Evolutionary conservation across 2,797 vertebrate species (phyloP).

Genomic region (Semaprochilodus insignis): DNA sequence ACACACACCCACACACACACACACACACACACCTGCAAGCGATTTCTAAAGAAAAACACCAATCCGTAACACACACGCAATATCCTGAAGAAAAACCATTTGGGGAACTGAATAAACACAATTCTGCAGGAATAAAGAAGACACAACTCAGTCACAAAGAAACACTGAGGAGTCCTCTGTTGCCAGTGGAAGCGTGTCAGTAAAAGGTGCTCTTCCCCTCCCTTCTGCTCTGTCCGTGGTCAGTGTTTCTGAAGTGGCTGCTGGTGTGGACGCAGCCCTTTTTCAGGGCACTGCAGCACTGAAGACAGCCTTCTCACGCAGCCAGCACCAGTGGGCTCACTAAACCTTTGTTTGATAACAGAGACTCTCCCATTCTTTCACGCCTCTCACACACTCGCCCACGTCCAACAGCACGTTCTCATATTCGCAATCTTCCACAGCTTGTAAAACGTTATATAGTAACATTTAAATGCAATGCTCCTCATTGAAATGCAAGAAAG

Average conservation of each 20-base stretch:
- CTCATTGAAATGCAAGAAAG: too few species aligned
- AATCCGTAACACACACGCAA: too few species aligned
- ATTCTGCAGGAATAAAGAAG: not conserved
- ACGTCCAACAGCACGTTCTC: not conserved
- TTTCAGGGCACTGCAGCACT: not conserved
- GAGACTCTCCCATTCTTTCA: not conserved
- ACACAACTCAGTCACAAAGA: not conserved
- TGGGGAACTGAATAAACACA: not conserved
- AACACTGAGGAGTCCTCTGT: not conserved
- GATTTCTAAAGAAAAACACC: not conserved
- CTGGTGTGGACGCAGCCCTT: not conserved
- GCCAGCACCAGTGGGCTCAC: not conserved
- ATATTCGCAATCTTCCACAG: not conserved
- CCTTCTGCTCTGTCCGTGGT: not conserved
- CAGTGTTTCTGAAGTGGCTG: conserved; percentile 1
- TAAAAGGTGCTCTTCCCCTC: not conserved
- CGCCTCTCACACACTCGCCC: not conserved
- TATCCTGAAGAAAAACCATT: too few species aligned
- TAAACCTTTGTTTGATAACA: not conserved
- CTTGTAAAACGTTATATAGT: too few species aligned
- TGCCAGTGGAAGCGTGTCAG: conserved; percentile 10
- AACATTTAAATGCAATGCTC: too few species aligned
- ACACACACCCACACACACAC: too few species aligned
- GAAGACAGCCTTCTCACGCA: not conserved
- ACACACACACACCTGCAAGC: not conserved